These are phyloP conservation scores for Drosophila monieri DNA, from an alignment of 2,888 invertebrate species.

Conservation along the genomic window DNA sequence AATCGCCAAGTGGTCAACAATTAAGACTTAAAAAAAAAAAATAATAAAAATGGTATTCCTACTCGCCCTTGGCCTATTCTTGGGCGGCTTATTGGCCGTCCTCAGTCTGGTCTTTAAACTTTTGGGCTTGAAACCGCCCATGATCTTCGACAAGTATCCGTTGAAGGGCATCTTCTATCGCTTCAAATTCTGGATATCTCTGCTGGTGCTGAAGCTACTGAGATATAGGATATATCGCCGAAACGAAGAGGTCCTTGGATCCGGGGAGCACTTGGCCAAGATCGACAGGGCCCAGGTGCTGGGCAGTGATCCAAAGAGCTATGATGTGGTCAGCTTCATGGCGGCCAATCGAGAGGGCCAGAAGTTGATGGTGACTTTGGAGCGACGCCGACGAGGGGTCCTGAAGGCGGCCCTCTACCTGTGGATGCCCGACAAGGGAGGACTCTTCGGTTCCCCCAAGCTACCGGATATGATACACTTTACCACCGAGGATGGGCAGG, in stretches of 20 bases:
- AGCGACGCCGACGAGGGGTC: conserved; percentile 87
- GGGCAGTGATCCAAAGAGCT: conserved; percentile 85
- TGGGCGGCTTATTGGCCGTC: conserved; percentile 56
- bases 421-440: conserved; percentile 87
- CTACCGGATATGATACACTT: conserved; percentile 89
- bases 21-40: background rate
- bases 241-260: conserved; percentile 66
- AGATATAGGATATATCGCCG: conserved; percentile 83
- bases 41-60: conserved; percentile 59
- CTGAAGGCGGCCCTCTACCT: conserved; percentile 89
- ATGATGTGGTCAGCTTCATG: conserved; percentile 92
- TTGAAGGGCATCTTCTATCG: conserved; percentile 85
- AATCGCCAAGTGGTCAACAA: conserved; percentile 12
- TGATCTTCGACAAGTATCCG: conserved; percentile 85
- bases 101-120: conserved; percentile 60
- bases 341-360: conserved; percentile 87
- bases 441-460: conserved; percentile 88
- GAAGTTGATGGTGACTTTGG: conserved; percentile 88
- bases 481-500: conserved; percentile 83
- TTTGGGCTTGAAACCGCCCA: conserved; percentile 74
- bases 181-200: conserved; percentile 85
- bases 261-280: conserved; percentile 73
- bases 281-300: conserved; percentile 85
- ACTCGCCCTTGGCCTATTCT: conserved; percentile 44
- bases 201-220: conserved; percentile 82